A percentile compares a stretch with the other conserved stretches of the same genome.
These are phyloP conservation scores for Spheniscus mendiculus DNA, from an alignment of 2,113 vertebrate genomes.

Conservation along the genomic window DNA sequence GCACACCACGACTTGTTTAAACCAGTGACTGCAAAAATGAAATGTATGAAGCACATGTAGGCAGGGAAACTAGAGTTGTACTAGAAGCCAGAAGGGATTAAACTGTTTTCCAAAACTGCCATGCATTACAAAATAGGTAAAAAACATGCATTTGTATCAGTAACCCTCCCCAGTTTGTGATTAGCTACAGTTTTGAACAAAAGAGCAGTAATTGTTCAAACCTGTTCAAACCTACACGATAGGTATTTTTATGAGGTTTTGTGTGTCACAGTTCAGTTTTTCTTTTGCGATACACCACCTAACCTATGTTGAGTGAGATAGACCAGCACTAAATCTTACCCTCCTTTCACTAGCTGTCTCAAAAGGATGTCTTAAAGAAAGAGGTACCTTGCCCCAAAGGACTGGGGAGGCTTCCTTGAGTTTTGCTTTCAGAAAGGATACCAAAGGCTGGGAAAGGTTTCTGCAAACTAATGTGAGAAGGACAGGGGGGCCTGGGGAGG, in stretches of 20 bases:
- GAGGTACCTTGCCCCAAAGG: not conserved
- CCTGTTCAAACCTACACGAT: fast-evolving
- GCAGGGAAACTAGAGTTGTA: not conserved
- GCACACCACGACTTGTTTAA: not conserved
- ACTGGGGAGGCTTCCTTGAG: not conserved
- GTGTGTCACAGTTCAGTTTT: not conserved
- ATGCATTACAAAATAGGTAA: not conserved
- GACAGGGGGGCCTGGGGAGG: not conserved
- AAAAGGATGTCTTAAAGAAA: not conserved
- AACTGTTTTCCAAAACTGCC: not conserved
- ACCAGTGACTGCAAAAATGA: not conserved
- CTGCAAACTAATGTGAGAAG: not conserved
- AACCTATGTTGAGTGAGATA: not conserved
- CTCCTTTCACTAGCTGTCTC: not conserved
- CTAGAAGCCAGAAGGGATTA: not conserved
- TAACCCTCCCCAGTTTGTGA: not conserved
- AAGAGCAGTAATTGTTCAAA: not conserved
- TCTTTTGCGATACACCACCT: not conserved
- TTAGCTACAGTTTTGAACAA: not conserved
- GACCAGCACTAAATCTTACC: not conserved
- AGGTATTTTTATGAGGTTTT: not conserved
- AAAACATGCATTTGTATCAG: not conserved
- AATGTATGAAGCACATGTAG: not conserved
- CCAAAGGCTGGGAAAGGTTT: not conserved
- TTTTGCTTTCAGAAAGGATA: not conserved